A percentile compares a stretch with the other conserved stretches of the same genome.
phyloP scores from a whole-genome alignment of 1,140 invertebrate genomes.

The Pentalonia nigronervosa region DNA sequence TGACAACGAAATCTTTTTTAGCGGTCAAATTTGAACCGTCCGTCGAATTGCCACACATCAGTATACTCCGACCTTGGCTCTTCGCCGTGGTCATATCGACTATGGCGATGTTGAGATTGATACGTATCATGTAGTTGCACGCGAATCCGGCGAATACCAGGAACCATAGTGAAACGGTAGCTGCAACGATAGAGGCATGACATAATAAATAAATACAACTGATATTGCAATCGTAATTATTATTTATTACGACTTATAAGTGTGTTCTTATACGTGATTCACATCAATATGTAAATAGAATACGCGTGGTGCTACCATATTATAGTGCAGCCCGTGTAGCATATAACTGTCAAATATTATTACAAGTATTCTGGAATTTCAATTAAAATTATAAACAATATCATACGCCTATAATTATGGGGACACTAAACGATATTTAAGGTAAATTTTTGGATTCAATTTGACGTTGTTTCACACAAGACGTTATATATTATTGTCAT shows the following conservation, averaged over 20 bases:
- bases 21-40: not conserved
- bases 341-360: not conserved
- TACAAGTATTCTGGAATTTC: not conserved
- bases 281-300: no score
- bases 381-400: not conserved
- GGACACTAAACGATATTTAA: not conserved
- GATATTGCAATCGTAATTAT: no score
- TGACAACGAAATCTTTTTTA: not conserved
- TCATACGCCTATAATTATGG: not conserved
- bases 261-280: no score
- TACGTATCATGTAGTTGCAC: conserved; percentile 81
- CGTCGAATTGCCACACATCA: not conserved
- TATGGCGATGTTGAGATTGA: conserved; percentile 86
- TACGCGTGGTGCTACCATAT: no score
- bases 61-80: not conserved
- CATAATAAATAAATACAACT: not conserved
- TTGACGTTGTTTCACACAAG: not conserved
- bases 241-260: no score
- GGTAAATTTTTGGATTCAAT: not conserved
- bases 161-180: conserved; percentile 70
- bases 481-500: not conserved
- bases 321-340: no score
- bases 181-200: conserved; percentile 61
- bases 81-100: conserved; percentile 77
- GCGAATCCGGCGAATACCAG: conserved; percentile 77